Conservation (phyloP, 2,888 invertebrate species). For the Acanthosoma haemorrhoidale region DNA sequence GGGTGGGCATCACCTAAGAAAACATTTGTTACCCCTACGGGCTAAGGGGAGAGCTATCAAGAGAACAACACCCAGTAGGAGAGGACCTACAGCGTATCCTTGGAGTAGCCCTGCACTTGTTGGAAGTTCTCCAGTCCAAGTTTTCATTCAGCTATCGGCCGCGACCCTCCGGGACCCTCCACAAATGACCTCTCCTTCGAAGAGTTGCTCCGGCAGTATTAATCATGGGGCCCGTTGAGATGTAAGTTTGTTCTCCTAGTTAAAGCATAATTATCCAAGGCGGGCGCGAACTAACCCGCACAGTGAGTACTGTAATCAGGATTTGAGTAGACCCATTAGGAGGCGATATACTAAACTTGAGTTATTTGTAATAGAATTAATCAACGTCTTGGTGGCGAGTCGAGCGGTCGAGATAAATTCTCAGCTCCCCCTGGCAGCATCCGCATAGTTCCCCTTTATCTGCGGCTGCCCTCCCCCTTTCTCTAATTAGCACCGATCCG, state of each 20-base stretch:
- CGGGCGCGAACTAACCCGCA: conserved; percentile 15
- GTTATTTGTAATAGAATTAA: conserved; percentile 39
- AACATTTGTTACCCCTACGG: too few relatives aligned
- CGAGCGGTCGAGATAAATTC: conserved; percentile 11
- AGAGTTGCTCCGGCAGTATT: conserved; percentile 7
- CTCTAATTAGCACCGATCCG: conserved; percentile 21
- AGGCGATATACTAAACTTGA: conserved; percentile 33
- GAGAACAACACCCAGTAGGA: background rate
- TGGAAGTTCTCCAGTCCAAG: background rate
- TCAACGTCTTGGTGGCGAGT: conserved; percentile 32
- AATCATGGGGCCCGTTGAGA: background rate
- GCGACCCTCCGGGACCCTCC: background rate
- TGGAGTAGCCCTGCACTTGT: background rate
- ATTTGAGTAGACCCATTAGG: conserved; percentile 39
- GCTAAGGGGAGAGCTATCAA: background rate
- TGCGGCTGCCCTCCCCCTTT: background rate
- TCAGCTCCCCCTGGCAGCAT: background rate
- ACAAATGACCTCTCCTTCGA: conserved; percentile 9
- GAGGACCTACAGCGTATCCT: background rate
- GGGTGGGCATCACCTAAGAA: too few relatives aligned
- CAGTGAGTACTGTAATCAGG: conserved; percentile 32
- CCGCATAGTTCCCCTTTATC: conserved; percentile 12
- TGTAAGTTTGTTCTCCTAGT: conserved; percentile 34
- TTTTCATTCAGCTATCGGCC: too few relatives aligned
- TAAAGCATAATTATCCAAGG: conserved; percentile 38